phyloP scores from a whole-genome alignment of 2,888 invertebrate genomes.

The Acrocyrtus sp. region DNA sequence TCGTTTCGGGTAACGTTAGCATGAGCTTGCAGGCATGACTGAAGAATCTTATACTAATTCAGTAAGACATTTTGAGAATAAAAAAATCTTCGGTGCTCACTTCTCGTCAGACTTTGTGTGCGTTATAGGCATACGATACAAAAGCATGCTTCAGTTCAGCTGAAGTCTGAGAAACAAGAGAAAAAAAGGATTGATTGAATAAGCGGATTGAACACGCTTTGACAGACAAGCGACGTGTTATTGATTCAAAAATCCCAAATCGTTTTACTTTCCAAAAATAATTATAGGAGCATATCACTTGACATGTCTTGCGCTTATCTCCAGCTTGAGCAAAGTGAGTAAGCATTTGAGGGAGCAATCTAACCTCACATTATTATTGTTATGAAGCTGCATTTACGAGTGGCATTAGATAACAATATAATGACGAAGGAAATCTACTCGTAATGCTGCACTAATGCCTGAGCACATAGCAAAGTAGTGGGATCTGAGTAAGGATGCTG shows the following conservation, averaged over 20 bases:
- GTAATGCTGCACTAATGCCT: too few relatives aligned
- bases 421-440: too few relatives aligned
- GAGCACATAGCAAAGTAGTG: too few relatives aligned
- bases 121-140: too few relatives aligned
- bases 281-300: constrained; percentile 47
- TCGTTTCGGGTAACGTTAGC: too few relatives aligned
- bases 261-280: constrained; percentile 26
- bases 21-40: not conserved
- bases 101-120: too few relatives aligned
- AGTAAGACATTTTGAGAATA: not conserved
- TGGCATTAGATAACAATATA: too few relatives aligned
- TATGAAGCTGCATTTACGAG: too few relatives aligned
- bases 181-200: constrained; percentile 7
- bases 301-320: constrained; percentile 47
- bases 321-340: constrained; percentile 35
- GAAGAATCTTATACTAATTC: not conserved
- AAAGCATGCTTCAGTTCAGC: not conserved
- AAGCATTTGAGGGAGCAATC: constrained; percentile 44
- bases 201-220: constrained; percentile 26
- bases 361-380: too few relatives aligned
- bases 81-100: not conserved
- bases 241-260: constrained; percentile 33
- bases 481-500: too few relatives aligned
- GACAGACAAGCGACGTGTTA: constrained; percentile 49
- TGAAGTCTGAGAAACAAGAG: too few relatives aligned